Percentiles rank a stretch among this genome's conserved stretches.
phyloP scores from a whole-genome alignment of 2,888 invertebrate genomes.

The Athripsodes cinereus region DNA sequence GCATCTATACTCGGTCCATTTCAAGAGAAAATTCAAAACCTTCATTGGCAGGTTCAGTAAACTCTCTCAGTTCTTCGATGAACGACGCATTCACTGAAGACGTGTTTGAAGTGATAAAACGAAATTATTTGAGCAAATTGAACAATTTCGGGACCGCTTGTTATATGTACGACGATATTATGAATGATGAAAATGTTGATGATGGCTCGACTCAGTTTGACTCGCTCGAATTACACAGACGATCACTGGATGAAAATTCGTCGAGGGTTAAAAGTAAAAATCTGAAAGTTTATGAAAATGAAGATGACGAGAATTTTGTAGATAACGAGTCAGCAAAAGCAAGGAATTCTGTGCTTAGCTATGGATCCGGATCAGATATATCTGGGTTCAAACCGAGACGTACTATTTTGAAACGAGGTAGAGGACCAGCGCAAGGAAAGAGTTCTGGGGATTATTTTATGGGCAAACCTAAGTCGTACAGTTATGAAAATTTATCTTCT shows the following conservation, averaged over 20 bases:
- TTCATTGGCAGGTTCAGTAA: background rate
- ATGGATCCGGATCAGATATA: background rate
- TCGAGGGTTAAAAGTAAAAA: background rate
- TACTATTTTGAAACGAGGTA: constrained; percentile 27
- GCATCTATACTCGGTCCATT: background rate
- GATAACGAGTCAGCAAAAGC: too few species aligned
- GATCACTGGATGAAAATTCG: background rate
- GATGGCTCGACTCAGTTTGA: constrained; percentile 12
- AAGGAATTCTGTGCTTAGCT: too few species aligned
- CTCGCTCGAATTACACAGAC: constrained; percentile 7
- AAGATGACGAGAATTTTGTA: constrained; percentile 4
- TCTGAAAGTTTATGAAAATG: background rate
- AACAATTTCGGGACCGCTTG: constrained; percentile 1
- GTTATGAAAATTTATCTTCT: constrained; percentile 40
- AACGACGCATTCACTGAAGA: constrained; percentile 5
- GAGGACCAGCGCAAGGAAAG: constrained; percentile 36
- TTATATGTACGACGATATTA: background rate
- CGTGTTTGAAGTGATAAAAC: constrained; percentile 29
- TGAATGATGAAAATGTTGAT: background rate
- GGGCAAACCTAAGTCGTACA: constrained; percentile 45
- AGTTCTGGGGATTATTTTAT: constrained; percentile 38
- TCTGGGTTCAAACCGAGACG: background rate
- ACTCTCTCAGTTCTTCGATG: constrained; percentile 7
- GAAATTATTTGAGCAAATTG: constrained; percentile 42
- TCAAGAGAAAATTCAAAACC: background rate